Percentiles rank a stretch among this genome's conserved stretches.
Conservation (phyloP, 2,113 vertebrate genomes). For the Perca schrenkii region DNA sequence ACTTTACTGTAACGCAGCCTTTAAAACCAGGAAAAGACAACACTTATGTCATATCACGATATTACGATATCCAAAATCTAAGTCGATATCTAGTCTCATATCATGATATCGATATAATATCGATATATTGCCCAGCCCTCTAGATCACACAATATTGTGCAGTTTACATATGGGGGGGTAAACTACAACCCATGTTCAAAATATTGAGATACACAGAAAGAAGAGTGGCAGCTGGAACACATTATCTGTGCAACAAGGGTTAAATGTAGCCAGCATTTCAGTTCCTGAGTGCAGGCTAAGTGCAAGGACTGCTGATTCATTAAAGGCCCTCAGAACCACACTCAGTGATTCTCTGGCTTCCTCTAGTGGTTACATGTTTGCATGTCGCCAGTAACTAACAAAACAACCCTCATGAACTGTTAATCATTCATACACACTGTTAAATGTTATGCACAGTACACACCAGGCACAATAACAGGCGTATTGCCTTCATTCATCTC, state of each 20-base stretch:
- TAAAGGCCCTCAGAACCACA: neutral
- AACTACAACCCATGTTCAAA: neutral
- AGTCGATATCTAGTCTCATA: too few species aligned
- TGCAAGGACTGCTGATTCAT: constrained; percentile 47
- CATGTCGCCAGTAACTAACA: neutral
- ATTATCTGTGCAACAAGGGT: neutral
- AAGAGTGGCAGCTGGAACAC: neutral
- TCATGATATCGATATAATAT: too few species aligned
- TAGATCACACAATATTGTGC: too few species aligned
- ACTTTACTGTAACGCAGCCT: too few species aligned
- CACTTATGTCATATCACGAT: too few species aligned
- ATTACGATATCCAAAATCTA: too few species aligned
- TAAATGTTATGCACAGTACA: neutral
- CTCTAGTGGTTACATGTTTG: constrained; percentile 29
- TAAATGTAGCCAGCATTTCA: constrained; percentile 7
- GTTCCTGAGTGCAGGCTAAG: constrained; percentile 11
- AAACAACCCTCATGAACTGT: neutral
- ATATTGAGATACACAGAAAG: neutral
- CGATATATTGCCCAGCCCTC: too few species aligned
- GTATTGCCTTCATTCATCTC: neutral
- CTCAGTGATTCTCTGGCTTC: constrained; percentile 10
- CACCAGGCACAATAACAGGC: neutral
- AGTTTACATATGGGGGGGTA: neutral
- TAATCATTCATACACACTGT: neutral
- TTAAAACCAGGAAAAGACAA: too few species aligned